Percentiles rank a stretch among this genome's conserved stretches.
Conservation (phyloP, 2,113 vertebrate species). For the Tyrannus savana region DNA sequence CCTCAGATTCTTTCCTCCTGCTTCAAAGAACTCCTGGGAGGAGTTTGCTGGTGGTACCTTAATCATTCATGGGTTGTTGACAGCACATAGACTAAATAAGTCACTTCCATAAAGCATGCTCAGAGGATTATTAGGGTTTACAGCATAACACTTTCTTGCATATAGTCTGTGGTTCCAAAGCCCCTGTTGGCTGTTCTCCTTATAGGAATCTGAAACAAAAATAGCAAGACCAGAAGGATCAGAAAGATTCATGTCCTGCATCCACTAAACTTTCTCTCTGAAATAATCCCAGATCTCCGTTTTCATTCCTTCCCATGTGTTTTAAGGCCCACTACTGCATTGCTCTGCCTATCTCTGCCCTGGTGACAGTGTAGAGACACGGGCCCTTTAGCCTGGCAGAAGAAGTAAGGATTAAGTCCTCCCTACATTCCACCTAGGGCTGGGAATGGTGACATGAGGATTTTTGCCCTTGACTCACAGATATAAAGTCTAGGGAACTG, state of each 20-base stretch:
- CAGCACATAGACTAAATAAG: background rate
- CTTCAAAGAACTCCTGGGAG: background rate
- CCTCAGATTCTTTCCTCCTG: background rate
- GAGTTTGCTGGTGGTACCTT: background rate
- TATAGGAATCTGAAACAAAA: background rate
- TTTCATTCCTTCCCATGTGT: background rate
- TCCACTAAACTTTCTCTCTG: background rate
- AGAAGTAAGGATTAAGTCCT: background rate
- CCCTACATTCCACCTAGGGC: background rate
- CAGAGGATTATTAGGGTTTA: background rate
- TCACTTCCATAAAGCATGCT: background rate
- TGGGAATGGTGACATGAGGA: background rate
- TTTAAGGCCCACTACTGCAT: background rate
- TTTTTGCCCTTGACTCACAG: background rate
- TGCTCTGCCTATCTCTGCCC: background rate
- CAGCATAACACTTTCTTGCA: background rate
- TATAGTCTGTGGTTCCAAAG: background rate
- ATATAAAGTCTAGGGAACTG: background rate
- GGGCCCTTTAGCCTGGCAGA: background rate
- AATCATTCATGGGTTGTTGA: background rate
- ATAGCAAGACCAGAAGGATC: background rate
- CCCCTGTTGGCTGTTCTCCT: fast-evolving
- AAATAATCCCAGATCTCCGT: background rate
- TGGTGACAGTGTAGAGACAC: background rate
- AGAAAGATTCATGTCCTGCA: background rate